Evolutionary conservation across 1,140 invertebrate species (phyloP).

Genomic region (Drosophila burlai): DNA sequence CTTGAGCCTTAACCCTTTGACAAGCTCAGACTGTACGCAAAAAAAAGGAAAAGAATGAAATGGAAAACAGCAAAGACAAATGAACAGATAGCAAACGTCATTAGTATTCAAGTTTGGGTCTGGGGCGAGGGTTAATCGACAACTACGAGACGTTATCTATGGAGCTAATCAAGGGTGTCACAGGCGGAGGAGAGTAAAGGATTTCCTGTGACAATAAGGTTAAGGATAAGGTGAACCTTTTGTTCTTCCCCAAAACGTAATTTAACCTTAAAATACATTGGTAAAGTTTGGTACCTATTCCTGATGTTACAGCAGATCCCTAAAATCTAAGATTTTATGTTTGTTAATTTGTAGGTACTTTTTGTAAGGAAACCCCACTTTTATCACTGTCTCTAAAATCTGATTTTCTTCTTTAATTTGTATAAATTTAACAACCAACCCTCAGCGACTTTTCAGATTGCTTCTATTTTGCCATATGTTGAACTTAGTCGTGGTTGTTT

Average conservation of each 20-base stretch:
- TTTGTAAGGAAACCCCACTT: background rate
- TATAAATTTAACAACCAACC: conserved; percentile 15
- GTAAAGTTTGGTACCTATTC: background rate
- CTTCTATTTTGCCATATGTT: conserved; percentile 30
- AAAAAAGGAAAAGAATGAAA: conserved; percentile 10
- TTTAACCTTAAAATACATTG: background rate
- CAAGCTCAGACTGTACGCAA: conserved; percentile 9
- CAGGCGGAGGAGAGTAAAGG: background rate
- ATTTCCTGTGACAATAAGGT: background rate
- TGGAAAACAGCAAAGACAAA: conserved; percentile 42
- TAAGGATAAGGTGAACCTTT: background rate
- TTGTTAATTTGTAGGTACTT: background rate
- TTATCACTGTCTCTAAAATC: background rate
- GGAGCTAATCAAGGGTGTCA: conserved; percentile 34
- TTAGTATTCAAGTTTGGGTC: conserved; percentile 60
- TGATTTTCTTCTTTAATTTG: conserved; percentile 10
- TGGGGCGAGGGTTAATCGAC: conserved; percentile 28
- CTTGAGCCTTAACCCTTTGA: conserved; percentile 66
- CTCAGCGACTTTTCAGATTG: background rate
- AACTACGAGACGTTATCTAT: conserved; percentile 28
- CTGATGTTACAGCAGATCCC: background rate
- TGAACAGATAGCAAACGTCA: conserved; percentile 68
- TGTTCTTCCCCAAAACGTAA: background rate
- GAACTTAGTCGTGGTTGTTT: background rate
- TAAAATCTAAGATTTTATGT: background rate